These are phyloP conservation scores for Nineta flava DNA, from an alignment of 2,888 invertebrate genomes.

Conservation along the genomic window DNA sequence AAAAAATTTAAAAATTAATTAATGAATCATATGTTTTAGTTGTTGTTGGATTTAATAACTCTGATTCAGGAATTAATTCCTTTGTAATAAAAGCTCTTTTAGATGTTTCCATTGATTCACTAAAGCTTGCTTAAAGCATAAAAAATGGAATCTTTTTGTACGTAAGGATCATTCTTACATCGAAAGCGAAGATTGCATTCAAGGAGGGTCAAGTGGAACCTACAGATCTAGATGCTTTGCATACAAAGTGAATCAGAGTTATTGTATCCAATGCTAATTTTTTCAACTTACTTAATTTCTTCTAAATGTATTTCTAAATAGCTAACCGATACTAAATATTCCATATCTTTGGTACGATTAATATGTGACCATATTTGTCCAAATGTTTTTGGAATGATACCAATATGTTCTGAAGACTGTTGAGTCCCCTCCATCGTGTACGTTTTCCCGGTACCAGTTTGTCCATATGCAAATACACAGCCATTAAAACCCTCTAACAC, in stretches of 20 bases:
- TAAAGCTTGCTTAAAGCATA: too few relatives aligned
- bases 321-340: constrained; percentile 90
- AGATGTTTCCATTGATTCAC: too few relatives aligned
- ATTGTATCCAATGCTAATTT: too few relatives aligned
- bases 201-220: too few relatives aligned
- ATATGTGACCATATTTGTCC: constrained; percentile 96
- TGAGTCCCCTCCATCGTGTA: constrained; percentile 60
- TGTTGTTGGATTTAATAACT: too few relatives aligned
- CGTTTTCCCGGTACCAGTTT: constrained; percentile 90
- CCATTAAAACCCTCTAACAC: constrained; percentile 97
- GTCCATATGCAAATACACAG: constrained; percentile 98
- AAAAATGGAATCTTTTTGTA: too few relatives aligned
- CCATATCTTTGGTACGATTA: constrained; percentile 73
- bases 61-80: too few relatives aligned
- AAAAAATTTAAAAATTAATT: constrained; percentile 13
- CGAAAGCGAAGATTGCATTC: too few relatives aligned
- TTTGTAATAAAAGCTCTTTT: too few relatives aligned
- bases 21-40: neutral
- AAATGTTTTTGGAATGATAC: constrained; percentile 92
- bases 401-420: constrained; percentile 48
- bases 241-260: too few relatives aligned
- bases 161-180: too few relatives aligned
- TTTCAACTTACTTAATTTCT: constrained; percentile 46
- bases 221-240: too few relatives aligned
- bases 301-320: constrained; percentile 97